Percentiles rank a stretch among this genome's conserved stretches.
These are phyloP conservation scores for Brenthis daphne DNA, from an alignment of 2,888 invertebrate genomes.

Conservation along the genomic window DNA sequence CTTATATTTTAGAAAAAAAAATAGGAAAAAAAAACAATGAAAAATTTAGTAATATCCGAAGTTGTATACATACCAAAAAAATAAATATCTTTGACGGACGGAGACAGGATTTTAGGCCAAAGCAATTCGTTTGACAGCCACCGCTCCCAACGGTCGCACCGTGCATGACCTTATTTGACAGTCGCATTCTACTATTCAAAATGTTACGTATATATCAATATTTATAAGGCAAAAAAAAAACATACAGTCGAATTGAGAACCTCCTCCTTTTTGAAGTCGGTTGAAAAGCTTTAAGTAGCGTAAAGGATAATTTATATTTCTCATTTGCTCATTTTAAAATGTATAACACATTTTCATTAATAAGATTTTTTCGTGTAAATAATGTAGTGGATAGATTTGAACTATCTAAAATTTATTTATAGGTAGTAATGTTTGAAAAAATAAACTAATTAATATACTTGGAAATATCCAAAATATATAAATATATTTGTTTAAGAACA, in stretches of 20 bases:
- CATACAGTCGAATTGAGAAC: too few species aligned
- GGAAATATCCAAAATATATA: too few species aligned
- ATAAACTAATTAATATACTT: too few species aligned
- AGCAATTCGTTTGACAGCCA: slow-evolving; percentile 5
- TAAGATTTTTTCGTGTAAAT: too few species aligned
- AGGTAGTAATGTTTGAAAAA: too few species aligned
- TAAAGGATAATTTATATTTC: slow-evolving; percentile 2
- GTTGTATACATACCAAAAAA: background rate
- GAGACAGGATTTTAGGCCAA: background rate
- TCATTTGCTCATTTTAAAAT: slow-evolving; percentile 1
- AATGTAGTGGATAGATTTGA: too few species aligned
- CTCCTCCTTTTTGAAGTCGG: too few species aligned
- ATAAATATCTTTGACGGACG: background rate
- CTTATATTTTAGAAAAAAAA: too few species aligned
- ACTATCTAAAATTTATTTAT: too few species aligned
- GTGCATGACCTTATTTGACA: slow-evolving; percentile 3
- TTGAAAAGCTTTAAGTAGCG: background rate
- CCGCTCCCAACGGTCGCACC: slow-evolving; percentile 8
- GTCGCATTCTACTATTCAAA: slow-evolving; percentile 3
- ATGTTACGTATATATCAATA: slow-evolving; percentile 2
- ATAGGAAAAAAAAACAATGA: too few species aligned
- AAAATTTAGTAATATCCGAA: too few species aligned
- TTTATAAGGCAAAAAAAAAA: slow-evolving; percentile 16
- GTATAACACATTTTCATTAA: background rate
- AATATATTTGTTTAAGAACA: too few species aligned